phyloP scores from a whole-genome alignment of 2,888 invertebrate genomes.

The Sarcophaga variegata region DNA sequence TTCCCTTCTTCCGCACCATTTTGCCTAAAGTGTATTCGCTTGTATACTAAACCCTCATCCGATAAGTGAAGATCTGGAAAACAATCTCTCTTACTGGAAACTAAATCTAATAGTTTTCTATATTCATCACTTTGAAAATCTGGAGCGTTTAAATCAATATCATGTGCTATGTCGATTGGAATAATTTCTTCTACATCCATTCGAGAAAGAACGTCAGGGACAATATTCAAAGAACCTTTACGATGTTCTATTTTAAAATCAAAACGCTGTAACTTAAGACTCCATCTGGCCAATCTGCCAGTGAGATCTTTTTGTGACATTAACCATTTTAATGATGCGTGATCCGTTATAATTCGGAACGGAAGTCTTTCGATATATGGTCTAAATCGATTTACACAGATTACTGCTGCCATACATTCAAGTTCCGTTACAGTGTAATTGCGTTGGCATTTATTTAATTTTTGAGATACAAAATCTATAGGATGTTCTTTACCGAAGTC shows the following conservation, averaged over 20 bases:
- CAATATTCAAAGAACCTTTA: conserved; percentile 5
- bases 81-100: not conserved
- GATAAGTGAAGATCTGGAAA: conserved; percentile 5
- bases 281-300: no score
- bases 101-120: not conserved
- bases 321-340: conserved; percentile 37
- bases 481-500: conserved; percentile 24
- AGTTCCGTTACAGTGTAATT: no score
- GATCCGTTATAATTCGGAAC: conserved; percentile 50
- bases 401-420: no score
- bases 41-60: not conserved
- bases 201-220: conserved; percentile 11
- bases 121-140: conserved; percentile 27
- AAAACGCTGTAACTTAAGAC: no score
- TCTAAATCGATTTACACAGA: no score
- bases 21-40: not conserved
- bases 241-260: no score
- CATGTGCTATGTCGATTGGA: not conserved
- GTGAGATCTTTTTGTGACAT: conserved; percentile 29
- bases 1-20: conserved; percentile 1
- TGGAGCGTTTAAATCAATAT: not conserved
- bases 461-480: no score
- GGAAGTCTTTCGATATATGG: conserved; percentile 22
- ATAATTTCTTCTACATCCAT: not conserved
- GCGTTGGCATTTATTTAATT: no score